These are phyloP conservation scores for Sander vitreus DNA, from an alignment of 2,113 vertebrate species.

Conservation along the genomic window DNA sequence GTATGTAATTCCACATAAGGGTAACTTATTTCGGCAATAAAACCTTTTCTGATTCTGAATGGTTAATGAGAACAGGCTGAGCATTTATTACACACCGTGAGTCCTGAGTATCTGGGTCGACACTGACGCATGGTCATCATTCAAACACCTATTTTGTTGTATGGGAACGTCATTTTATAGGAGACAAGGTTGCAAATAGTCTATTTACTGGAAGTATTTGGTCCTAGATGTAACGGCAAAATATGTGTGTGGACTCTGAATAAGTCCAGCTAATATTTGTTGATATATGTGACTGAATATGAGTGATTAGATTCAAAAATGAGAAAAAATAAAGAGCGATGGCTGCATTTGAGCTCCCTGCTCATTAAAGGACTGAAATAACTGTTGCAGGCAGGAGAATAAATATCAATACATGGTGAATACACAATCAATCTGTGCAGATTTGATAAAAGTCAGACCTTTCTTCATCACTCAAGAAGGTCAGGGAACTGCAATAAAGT, in stretches of 20 bases:
- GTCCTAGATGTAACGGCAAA: not conserved
- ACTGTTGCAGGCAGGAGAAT: not conserved
- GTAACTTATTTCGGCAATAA: no score
- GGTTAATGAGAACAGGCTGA: no score
- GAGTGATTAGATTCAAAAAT: not conserved
- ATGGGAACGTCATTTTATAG: no score
- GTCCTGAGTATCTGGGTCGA: no score
- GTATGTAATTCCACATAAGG: no score
- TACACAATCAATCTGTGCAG: conserved; percentile 1
- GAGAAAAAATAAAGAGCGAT: not conserved
- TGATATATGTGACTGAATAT: not conserved
- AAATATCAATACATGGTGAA: conserved; percentile 28
- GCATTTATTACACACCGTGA: no score
- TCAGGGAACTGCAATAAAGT: conserved; percentile 6
- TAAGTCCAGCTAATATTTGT: not conserved
- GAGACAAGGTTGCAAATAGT: no score
- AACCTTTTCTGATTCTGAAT: no score
- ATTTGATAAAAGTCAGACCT: conserved; percentile 25
- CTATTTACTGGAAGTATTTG: not conserved
- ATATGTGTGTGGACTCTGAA: not conserved
- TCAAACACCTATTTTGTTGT: no score
- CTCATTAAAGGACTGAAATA: not conserved
- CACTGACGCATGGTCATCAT: no score
- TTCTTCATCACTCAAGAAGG: conserved; percentile 14
- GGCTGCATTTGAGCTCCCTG: not conserved